Evolutionary conservation across 1,140 invertebrate species (phyloP).

Genomic region (Mercenaria mercenaria): DNA sequence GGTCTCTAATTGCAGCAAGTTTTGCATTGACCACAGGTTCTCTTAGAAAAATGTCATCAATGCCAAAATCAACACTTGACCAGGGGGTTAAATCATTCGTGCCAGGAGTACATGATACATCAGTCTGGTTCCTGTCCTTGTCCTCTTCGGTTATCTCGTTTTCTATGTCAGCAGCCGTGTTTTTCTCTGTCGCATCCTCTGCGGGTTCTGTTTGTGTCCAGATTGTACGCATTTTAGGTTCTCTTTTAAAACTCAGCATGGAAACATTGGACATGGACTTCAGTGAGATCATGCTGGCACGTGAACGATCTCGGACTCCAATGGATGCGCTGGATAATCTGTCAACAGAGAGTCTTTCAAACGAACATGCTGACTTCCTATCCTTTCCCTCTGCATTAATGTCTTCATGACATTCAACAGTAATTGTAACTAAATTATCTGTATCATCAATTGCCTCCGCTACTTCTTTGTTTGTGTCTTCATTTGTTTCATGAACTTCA

Average conservation of each 20-base stretch:
- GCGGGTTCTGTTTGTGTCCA: constrained; percentile 45
- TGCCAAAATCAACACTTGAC: constrained; percentile 31
- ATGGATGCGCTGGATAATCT: constrained; percentile 16
- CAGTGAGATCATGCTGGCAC: constrained; percentile 11
- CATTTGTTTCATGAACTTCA: not conserved
- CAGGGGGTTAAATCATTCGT: not conserved
- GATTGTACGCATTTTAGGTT: constrained; percentile 6
- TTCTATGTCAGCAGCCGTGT: not conserved
- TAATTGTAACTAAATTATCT: not conserved
- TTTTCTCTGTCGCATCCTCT: not conserved
- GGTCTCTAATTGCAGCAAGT: constrained; percentile 11
- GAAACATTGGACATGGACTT: constrained; percentile 29
- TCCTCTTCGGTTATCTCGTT: too few relatives aligned
- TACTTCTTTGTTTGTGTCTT: not conserved
- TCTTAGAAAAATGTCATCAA: constrained; percentile 20
- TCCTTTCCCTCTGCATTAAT: not conserved
- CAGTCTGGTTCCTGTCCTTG: not conserved
- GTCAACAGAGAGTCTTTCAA: not conserved
- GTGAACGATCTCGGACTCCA: not conserved
- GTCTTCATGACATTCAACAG: constrained; percentile 35
- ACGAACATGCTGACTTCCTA: not conserved
- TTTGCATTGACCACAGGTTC: constrained; percentile 35
- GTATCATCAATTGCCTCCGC: not conserved
- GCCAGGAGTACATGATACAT: not conserved
- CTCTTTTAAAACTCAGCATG: not conserved